A percentile compares a stretch with the other conserved stretches of the same genome.
These are phyloP conservation scores for Siderastrea siderea DNA, from an alignment of 92 coral and sea anemone species.

Conservation along the genomic window DNA sequence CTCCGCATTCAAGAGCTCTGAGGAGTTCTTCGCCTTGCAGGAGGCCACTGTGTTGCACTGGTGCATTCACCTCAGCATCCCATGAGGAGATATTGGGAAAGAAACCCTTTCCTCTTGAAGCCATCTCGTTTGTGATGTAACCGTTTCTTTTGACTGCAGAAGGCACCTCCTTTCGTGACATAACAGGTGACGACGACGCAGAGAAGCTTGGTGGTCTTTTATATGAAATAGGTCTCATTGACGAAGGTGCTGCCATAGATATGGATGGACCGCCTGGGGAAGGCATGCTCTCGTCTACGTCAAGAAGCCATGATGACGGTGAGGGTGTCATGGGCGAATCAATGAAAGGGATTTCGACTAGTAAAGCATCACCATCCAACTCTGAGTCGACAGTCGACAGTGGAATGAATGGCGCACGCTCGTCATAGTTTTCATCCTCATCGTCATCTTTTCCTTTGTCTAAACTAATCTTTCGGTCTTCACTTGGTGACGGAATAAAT, in stretches of 20 bases:
- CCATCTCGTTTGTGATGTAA: slow-evolving; percentile 80
- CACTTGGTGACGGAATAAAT: slow-evolving; percentile 60
- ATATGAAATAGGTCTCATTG: background rate
- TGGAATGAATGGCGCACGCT: slow-evolving; percentile 97
- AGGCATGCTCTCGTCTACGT: slow-evolving; percentile 71
- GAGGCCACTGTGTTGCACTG: slow-evolving; percentile 79
- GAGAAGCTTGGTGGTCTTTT: slow-evolving; percentile 53
- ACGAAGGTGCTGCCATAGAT: slow-evolving; percentile 25
- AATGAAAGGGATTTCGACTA: slow-evolving; percentile 80
- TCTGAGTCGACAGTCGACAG: slow-evolving; percentile 82
- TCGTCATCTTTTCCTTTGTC: slow-evolving; percentile 58
- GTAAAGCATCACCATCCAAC: slow-evolving; percentile 75
- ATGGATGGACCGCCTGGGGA: slow-evolving; percentile 30
- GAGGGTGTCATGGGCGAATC: slow-evolving; percentile 78
- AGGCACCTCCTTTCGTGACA: slow-evolving; percentile 67
- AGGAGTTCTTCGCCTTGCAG: slow-evolving; percentile 93
- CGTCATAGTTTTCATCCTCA: slow-evolving; percentile 68
- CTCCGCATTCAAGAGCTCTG: slow-evolving; percentile 79
- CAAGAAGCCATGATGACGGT: slow-evolving; percentile 75
- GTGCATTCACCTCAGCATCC: slow-evolving; percentile 95
- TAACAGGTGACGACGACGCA: slow-evolving; percentile 52
- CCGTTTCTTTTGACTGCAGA: slow-evolving; percentile 68
- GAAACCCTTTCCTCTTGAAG: slow-evolving; percentile 60
- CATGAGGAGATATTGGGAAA: slow-evolving; percentile 79
- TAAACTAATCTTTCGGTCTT: slow-evolving; percentile 27